phyloP scores from a whole-genome alignment of 2,888 invertebrate species.

The Protodeltote pygarga region DNA sequence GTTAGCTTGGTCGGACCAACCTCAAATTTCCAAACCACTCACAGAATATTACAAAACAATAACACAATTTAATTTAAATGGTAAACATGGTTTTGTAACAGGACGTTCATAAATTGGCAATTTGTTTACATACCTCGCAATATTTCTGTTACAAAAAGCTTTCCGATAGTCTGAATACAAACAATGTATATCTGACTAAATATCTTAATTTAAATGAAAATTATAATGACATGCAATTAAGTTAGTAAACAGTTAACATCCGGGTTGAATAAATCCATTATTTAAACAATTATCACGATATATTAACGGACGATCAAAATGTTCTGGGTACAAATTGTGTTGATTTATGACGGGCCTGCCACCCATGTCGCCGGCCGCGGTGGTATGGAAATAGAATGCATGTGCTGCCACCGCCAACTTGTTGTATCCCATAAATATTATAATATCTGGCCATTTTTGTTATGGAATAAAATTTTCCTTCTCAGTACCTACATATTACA shows the following conservation, averaged over 20 bases:
- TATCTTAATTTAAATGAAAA: constrained; percentile 15
- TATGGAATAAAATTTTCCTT: constrained; percentile 7
- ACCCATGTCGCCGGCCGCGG: constrained; percentile 72
- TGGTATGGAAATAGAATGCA: constrained; percentile 68
- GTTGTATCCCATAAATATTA: constrained; percentile 36
- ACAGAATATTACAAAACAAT: constrained; percentile 12
- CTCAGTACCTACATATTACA: no score
- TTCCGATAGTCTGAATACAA: constrained; percentile 9
- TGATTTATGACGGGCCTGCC: constrained; percentile 73
- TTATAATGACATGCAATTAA: constrained; percentile 21
- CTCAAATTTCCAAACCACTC: constrained; percentile 4
- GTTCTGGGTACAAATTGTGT: constrained; percentile 79
- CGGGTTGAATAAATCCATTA: constrained; percentile 54
- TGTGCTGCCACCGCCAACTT: constrained; percentile 48
- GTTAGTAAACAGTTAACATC: constrained; percentile 48
- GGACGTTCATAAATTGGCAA: constrained; percentile 34
- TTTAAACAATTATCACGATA: constrained; percentile 65
- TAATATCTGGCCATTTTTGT: constrained; percentile 12
- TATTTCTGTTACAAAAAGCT: constrained; percentile 27
- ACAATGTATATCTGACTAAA: constrained; percentile 12
- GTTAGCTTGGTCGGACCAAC: no score
- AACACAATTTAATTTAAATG: constrained; percentile 29
- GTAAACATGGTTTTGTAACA: constrained; percentile 21
- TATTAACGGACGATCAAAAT: constrained; percentile 58
- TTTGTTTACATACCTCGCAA: constrained; percentile 30